Evolutionary conservation across 2,797 vertebrate species (phyloP), one percentile per base, ranked within the genome.

Genomic region (Gorsachius magnificus): DNA sequence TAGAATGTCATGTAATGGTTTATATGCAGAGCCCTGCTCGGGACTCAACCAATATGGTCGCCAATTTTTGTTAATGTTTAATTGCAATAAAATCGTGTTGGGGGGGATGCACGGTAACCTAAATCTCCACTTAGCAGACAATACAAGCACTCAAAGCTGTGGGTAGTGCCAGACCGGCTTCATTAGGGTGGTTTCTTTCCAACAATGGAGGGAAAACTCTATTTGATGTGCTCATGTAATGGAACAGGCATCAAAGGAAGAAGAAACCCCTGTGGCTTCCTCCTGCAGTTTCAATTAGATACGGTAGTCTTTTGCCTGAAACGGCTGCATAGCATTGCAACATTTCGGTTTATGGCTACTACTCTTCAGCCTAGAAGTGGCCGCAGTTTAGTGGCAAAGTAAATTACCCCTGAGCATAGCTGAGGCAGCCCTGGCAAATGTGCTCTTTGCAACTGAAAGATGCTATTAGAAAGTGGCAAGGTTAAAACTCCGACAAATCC

Each of bases 1-100:
- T 83, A 93, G 93, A 96, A 97, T 98, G 98, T 98, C 97, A 98
- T 66, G 94, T 95, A 88, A 92, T 90, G 94, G 97, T 96, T 97
- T 97, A 97, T 80, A 96, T 16, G 54, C 91, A 95, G 88, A 94
- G 89, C 61, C 19, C 51, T 85, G 69, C 89, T 96, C 85, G 78
- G 77, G 95, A 96, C 79, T 97, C 93, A 92, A 97, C 92, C 93
- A 95, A 77, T 75, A 96, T 83, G 84, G 93, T 78, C 97, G 85
- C 58, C 58, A 83, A 83, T 91, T 96, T 96, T 81, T 88, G 94
- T 66, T 88, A 66, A 76, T n/a, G 29, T 71, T 90, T 91, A 93
- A 96, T 90, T 87, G 66, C 71, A 95, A 95, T 53, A 78, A 84
- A 91, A 93, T 83, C 29, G 33, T 60, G 56, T 28, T 68, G 29